These are phyloP conservation scores for Chaetops frenatus DNA, from an alignment of 2,113 vertebrate species.

Conservation along the genomic window DNA sequence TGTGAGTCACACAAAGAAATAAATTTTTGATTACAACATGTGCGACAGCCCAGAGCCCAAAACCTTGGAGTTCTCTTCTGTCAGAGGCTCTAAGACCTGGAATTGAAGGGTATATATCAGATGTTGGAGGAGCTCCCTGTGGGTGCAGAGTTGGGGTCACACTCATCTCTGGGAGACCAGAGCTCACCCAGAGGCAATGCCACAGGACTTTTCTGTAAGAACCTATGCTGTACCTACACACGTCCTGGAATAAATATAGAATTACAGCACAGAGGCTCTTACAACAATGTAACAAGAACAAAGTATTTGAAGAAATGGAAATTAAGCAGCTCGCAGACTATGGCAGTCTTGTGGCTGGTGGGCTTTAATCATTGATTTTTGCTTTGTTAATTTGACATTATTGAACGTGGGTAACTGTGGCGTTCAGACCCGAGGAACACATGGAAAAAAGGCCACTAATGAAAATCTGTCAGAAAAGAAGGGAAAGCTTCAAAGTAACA, in stretches of 20 bases:
- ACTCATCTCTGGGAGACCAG: not conserved
- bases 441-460: not conserved
- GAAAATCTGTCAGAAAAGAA: not conserved
- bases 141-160: not conserved
- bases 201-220: not conserved
- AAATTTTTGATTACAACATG: not conserved
- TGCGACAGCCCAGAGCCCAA: not conserved
- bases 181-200: not conserved
- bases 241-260: accelerated
- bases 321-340: not conserved
- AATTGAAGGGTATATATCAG: accelerated
- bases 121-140: not conserved
- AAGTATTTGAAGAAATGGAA: not conserved
- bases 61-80: not conserved
- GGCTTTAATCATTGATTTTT: not conserved
- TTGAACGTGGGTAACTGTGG: not conserved
- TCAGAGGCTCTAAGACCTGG: not conserved
- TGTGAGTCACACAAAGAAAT: not conserved
- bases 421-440: accelerated
- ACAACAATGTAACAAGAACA: not conserved
- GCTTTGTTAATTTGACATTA: not conserved
- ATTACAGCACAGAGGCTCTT: not conserved
- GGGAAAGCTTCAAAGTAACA: not conserved
- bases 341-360: not conserved
- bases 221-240: accelerated